Conservation (phyloP, 1,140 invertebrate species). For the Drosophila seguyi region DNA sequence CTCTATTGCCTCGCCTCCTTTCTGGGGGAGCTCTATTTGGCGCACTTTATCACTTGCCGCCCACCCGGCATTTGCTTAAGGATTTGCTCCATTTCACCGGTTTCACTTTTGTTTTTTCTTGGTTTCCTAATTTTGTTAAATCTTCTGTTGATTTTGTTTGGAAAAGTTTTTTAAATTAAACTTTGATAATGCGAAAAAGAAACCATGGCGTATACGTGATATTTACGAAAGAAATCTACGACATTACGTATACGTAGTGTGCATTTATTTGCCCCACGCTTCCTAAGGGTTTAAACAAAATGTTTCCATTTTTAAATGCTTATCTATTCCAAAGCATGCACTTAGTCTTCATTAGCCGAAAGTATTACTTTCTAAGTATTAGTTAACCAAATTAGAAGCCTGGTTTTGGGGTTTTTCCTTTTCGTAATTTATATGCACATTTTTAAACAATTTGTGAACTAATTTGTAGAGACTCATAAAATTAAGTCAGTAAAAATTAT, state of each 20-base stretch:
- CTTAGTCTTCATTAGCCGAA: background rate
- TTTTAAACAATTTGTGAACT: background rate
- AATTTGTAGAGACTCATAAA: background rate
- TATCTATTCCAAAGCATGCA: constrained; percentile 1
- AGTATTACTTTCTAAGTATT: background rate
- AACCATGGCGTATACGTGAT: constrained; percentile 16
- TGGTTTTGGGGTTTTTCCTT: background rate
- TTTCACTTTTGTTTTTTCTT: constrained; percentile 44
- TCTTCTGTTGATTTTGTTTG: constrained; percentile 1
- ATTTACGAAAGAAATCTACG: background rate
- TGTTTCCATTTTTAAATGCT: background rate
- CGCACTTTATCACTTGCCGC: constrained; percentile 68
- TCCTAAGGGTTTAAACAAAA: background rate
- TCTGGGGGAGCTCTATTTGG: constrained; percentile 40
- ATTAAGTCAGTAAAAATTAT: too few relatives aligned
- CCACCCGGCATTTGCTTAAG: constrained; percentile 43
- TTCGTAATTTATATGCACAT: too few relatives aligned
- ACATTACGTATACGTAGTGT: constrained; percentile 5
- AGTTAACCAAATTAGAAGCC: background rate
- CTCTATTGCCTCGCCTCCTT: background rate
- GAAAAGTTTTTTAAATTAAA: constrained; percentile 2
- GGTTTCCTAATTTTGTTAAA: constrained; percentile 30
- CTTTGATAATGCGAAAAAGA: background rate
- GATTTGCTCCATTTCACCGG: constrained; percentile 69
- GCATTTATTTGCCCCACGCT: background rate